phyloP scores from a whole-genome alignment of 1,140 invertebrate species.

The Octopus sinensis region DNA sequence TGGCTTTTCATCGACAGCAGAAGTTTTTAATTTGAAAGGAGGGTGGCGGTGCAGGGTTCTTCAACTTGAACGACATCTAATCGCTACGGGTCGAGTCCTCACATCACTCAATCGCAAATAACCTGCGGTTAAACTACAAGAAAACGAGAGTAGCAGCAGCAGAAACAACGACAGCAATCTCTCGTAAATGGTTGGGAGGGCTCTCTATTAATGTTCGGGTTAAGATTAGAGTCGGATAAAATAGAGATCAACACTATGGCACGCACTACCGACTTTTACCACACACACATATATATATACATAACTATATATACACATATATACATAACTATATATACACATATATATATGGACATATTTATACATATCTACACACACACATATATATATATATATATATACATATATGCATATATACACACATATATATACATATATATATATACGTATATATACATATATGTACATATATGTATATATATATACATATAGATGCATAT shows the following conservation, averaged over 20 bases:
- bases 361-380: not conserved
- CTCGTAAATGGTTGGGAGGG: not conserved
- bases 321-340: not conserved
- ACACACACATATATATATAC: not conserved
- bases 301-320: not conserved
- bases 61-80: too few species aligned
- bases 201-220: too few species aligned
- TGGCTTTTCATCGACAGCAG: too few species aligned
- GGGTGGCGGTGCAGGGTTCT: too few species aligned
- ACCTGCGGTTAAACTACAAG: too few species aligned
- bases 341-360: not conserved
- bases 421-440: not conserved
- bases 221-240: too few species aligned
- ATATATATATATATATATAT: not conserved
- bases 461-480: not conserved
- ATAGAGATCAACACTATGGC: too few species aligned
- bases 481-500: not conserved
- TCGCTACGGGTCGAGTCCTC: too few species aligned
- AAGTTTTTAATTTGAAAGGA: too few species aligned
- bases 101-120: too few species aligned
- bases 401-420: not conserved
- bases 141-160: too few species aligned
- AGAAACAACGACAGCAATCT: not conserved
- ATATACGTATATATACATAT: not conserved
- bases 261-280: too few species aligned